These are phyloP conservation scores for Drosophila monieri DNA, from an alignment of 2,888 invertebrate species.

Conservation along the genomic window DNA sequence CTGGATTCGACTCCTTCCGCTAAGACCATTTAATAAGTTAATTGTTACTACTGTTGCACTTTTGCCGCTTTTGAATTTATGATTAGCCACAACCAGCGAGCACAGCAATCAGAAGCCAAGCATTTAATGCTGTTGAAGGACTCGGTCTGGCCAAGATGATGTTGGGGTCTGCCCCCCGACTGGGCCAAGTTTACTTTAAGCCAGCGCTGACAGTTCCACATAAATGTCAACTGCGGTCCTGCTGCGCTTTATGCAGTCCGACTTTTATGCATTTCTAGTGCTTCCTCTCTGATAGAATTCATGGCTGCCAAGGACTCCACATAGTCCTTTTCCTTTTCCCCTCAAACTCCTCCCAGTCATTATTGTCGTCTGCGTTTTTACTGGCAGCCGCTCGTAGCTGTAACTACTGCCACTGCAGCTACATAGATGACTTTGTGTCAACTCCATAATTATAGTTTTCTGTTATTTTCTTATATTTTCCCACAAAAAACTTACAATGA, in stretches of 20 bases:
- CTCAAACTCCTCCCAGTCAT: slow-evolving; percentile 52
- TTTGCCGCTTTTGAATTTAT: slow-evolving; percentile 72
- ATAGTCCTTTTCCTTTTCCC: slow-evolving; percentile 24
- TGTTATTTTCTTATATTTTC: slow-evolving; percentile 28
- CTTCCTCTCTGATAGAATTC: slow-evolving; percentile 61
- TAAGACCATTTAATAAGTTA: slow-evolving; percentile 79
- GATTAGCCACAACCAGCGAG: slow-evolving; percentile 56
- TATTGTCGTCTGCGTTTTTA: slow-evolving; percentile 67
- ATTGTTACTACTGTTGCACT: slow-evolving; percentile 77
- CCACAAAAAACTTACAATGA: slow-evolving; percentile 56
- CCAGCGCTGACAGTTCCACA: slow-evolving; percentile 52
- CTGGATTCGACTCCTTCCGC: too few relatives aligned
- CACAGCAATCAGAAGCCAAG: slow-evolving; percentile 44
- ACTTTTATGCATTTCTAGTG: slow-evolving; percentile 74
- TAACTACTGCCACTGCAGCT: slow-evolving; percentile 23
- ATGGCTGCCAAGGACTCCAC: slow-evolving; percentile 49
- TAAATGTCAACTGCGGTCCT: slow-evolving; percentile 72
- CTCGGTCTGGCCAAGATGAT: background rate
- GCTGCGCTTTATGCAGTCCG: slow-evolving; percentile 70
- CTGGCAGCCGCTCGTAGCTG: slow-evolving; percentile 31
- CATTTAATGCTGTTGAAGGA: slow-evolving; percentile 45
- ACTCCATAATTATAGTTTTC: slow-evolving; percentile 76
- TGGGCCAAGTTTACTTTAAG: slow-evolving; percentile 38
- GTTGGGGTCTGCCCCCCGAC: background rate
- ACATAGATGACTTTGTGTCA: slow-evolving; percentile 72